These are phyloP conservation scores for Poeciliopsis paucimaculata DNA, from an alignment of 2,797 vertebrate genomes.

Conservation along the genomic window DNA sequence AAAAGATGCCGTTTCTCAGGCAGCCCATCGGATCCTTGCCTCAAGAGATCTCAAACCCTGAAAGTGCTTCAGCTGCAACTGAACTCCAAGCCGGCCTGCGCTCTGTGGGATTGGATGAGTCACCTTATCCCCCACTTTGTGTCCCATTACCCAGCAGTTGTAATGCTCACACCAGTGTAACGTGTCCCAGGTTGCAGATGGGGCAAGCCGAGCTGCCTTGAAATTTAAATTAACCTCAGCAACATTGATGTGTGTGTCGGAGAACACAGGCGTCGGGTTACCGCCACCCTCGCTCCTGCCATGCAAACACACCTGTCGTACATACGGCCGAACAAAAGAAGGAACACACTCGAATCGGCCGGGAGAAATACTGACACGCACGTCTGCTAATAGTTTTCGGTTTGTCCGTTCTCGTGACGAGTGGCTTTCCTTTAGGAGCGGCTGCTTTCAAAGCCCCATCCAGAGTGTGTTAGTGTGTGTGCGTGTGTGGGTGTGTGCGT, in stretches of 20 bases:
- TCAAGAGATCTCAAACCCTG: conserved; percentile 48
- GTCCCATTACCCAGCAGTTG: conserved; percentile 81
- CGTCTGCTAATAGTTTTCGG: conserved; percentile 30
- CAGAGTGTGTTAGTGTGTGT: conserved; percentile 36
- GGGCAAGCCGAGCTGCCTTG: conserved; percentile 71
- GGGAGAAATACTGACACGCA: conserved; percentile 43
- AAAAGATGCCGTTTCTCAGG: conserved; percentile 32
- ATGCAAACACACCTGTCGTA: conserved; percentile 67
- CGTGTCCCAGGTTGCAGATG: conserved; percentile 70
- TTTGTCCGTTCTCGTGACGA: conserved; percentile 41
- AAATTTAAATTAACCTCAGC: conserved; percentile 83
- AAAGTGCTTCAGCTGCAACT: conserved; percentile 79
- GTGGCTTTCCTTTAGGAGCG: conserved; percentile 40
- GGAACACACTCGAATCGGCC: conserved; percentile 37
- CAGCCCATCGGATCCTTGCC: conserved; percentile 13
- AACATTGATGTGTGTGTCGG: conserved; percentile 75
- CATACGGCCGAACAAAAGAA: conserved; percentile 66
- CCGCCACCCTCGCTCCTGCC: conserved; percentile 49
- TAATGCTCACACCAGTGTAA: conserved; percentile 82
- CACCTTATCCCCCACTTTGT: conserved; percentile 79
- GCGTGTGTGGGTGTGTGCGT: conserved; percentile 29
- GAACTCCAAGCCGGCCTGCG: conserved; percentile 58
- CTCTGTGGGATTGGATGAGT: conserved; percentile 76
- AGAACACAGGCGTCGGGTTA: conserved; percentile 75
- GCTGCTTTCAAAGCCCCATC: conserved; percentile 49